Percentiles rank a stretch among this genome's conserved stretches.
phyloP scores from a whole-genome alignment of 2,113 vertebrate species.

The Monopterus albus region DNA sequence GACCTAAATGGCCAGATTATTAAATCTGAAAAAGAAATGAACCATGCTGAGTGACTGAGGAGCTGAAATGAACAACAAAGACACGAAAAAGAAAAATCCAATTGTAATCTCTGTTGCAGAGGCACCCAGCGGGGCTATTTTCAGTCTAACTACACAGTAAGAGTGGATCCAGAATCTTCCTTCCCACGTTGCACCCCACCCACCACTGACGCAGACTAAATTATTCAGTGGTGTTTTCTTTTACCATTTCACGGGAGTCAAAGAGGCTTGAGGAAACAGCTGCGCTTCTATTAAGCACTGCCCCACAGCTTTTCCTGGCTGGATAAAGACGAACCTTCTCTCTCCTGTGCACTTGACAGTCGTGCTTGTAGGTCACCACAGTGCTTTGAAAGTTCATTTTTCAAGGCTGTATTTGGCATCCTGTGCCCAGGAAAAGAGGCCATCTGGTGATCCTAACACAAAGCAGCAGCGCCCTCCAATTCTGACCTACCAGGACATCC shows the following conservation, averaged over 20 bases:
- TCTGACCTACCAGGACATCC: conserved; percentile 68
- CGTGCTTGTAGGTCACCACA: conserved; percentile 36
- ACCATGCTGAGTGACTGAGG: neutral
- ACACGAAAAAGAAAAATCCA: conserved; percentile 5
- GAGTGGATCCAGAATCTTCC: conserved; percentile 14
- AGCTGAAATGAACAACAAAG: conserved; percentile 16
- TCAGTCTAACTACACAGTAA: conserved; percentile 12
- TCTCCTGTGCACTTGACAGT: conserved; percentile 50
- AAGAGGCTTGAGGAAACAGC: conserved; percentile 78
- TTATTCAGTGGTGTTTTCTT: conserved; percentile 69
- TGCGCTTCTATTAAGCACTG: conserved; percentile 62
- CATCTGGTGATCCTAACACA: conserved; percentile 70
- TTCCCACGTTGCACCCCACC: neutral
- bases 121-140: neutral
- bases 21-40: conserved; percentile 33
- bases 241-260: conserved; percentile 37
- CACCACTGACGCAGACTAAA: conserved; percentile 45
- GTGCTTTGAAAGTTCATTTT: conserved; percentile 61
- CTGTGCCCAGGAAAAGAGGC: conserved; percentile 59
- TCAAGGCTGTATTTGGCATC: conserved; percentile 61
- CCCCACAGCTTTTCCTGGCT: conserved; percentile 65
- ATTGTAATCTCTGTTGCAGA: neutral
- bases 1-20: conserved; percentile 50
- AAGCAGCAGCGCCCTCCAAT: conserved; percentile 57
- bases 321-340: conserved; percentile 35